phyloP scores from a whole-genome alignment of 2,113 vertebrate genomes.

The Microtus richardsoni region DNA sequence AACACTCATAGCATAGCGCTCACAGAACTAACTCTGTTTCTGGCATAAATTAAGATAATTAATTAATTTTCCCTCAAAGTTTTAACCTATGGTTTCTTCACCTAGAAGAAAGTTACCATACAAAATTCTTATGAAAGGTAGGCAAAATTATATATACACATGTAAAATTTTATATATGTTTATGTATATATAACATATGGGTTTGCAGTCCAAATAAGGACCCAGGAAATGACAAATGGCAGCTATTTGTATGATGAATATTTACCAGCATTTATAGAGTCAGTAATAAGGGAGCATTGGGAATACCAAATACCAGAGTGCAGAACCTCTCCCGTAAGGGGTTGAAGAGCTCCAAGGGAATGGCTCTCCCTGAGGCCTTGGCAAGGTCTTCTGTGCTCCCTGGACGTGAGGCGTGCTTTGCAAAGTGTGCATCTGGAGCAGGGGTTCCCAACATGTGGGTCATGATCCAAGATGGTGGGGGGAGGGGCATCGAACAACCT shows the following conservation, averaged over 20 bases:
- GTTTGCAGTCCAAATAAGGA: not conserved
- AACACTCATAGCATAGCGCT: not conserved
- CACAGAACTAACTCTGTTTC: not conserved
- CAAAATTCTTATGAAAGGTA: not conserved
- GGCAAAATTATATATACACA: not conserved
- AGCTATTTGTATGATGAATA: not conserved
- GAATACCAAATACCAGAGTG: not conserved
- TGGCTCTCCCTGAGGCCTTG: not conserved
- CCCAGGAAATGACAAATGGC: not conserved
- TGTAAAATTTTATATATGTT: not conserved
- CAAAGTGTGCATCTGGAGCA: not conserved
- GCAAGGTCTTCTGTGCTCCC: not conserved
- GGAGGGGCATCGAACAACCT: not conserved
- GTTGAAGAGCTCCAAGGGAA: not conserved
- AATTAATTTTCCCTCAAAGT: not conserved
- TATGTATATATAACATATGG: not conserved
- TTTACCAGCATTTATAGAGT: not conserved
- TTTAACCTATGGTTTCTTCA: constrained; percentile 25
- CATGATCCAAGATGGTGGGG: too few species aligned
- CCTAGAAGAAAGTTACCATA: not conserved
- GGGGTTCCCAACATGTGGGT: not conserved
- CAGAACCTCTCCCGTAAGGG: not conserved
- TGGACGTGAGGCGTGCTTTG: not conserved
- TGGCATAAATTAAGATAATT: not conserved
- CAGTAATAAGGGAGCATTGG: not conserved